These are phyloP conservation scores for Salminus brasiliensis DNA, from an alignment of 2,113 vertebrate species.

Conservation along the genomic window DNA sequence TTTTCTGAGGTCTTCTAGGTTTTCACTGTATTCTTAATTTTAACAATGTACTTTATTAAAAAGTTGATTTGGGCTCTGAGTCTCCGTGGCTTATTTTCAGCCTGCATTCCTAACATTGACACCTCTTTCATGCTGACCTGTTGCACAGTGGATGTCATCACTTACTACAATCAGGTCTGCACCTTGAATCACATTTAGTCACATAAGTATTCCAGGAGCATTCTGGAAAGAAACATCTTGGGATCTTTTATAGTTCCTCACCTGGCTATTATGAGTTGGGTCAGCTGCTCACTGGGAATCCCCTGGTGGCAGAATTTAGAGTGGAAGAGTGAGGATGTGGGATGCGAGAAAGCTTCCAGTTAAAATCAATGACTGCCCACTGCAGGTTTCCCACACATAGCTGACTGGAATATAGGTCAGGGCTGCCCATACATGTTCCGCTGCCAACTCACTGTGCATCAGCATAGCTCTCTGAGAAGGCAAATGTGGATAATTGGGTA, in stretches of 20 bases:
- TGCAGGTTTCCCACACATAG: constrained; percentile 6
- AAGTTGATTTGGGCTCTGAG: no score
- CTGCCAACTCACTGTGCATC: constrained; percentile 29
- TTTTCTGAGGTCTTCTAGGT: no score
- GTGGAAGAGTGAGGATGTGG: constrained; percentile 24
- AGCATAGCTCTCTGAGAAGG: constrained; percentile 14
- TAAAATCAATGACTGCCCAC: constrained; percentile 38
- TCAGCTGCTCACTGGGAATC: constrained; percentile 15
- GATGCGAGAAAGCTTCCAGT: constrained; percentile 41
- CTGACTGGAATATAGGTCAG: constrained; percentile 39
- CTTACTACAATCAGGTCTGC: not conserved
- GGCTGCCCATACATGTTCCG: constrained; percentile 4
- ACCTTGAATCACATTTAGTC: not conserved
- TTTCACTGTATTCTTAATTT: no score
- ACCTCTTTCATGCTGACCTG: not conserved
- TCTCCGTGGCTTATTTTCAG: no score
- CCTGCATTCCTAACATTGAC: no score
- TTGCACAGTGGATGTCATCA: not conserved
- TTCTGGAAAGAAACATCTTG: not conserved
- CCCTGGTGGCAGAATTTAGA: constrained; percentile 22
- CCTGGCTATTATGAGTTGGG: constrained; percentile 20
- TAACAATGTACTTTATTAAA: no score
- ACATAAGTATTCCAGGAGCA: not conserved
- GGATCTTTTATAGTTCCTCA: not conserved
- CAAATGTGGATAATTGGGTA: not conserved